Evolutionary conservation across 2,888 invertebrate species (phyloP), one percentile per base, ranked within the genome.

Genomic region (Limnephilus rhombicus): DNA sequence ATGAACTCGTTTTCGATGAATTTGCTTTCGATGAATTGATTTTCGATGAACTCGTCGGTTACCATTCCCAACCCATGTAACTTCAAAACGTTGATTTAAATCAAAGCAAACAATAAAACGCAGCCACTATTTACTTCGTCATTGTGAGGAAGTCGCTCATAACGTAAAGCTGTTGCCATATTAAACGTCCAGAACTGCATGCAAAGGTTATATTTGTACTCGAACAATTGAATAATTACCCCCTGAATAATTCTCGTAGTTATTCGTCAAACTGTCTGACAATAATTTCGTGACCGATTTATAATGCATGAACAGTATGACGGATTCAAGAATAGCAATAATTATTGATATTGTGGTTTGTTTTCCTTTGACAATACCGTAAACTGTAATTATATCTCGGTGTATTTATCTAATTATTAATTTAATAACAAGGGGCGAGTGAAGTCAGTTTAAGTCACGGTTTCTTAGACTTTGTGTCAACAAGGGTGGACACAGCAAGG

Each of bases 181-280:
- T 83, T 18, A 31, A 18, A 88, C 80, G 82, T 85, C 81, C 45
- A 85, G 7, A n/a, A 80, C 49, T 41, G 88, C 92, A 92, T 92
- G 92, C 92, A 90, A 92, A 82, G 86, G 87, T 92, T 92, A 91
- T 45, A 53, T 49, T 86, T 45, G 86, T 86, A 86, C 86, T 24
- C 15, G 15, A 45, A 49, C 80, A 87, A 49, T 80, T 34, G 41
- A 29, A 89, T 80, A 89, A 68, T 89, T 89, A 80, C 37, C 89
- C 89, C 41, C 45, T 89, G 13, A 89, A 89, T 89, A 89, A 80
- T 89, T 89, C 80, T n/a, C 89, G 31, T 49, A 24, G 41, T 68
- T 68, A 68, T 68, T 68, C 68, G 68, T 68, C 68, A 68, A 68
- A 68, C 68, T 68, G 68, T 68, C 68, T n/a, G 68, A 68, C 68